Conservation (phyloP, 2,888 invertebrate genomes). For the Rambutsinella grinnellia region DNA sequence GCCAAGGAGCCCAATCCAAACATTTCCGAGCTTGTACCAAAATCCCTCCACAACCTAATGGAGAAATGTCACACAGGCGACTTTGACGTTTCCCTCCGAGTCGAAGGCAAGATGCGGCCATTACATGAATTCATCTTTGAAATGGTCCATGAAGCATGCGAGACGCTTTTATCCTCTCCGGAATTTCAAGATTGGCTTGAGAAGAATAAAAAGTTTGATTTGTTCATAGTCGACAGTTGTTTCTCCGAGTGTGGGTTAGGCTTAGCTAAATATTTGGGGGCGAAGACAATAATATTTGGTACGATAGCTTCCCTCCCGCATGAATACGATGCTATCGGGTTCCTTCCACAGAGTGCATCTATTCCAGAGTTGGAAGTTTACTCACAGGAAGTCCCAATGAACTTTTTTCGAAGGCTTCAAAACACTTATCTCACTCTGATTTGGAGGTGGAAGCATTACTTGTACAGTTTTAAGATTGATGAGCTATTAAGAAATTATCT, state of each 20-base stretch:
- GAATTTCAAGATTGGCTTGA: slow-evolving; percentile 12
- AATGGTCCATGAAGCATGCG: background rate
- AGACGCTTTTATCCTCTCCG: slow-evolving; percentile 1
- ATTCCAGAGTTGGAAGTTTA: too few relatives aligned
- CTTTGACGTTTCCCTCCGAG: slow-evolving; percentile 12
- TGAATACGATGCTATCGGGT: slow-evolving; percentile 7
- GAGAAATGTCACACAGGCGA: background rate
- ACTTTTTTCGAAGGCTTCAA: slow-evolving; percentile 13
- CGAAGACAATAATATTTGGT: slow-evolving; percentile 23
- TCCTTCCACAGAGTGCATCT: too few relatives aligned
- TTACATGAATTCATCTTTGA: background rate
- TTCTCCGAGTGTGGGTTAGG: slow-evolving; percentile 50
- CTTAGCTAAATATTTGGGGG: slow-evolving; percentile 44
- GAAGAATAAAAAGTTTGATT: slow-evolving; percentile 28
- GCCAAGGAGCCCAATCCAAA: slow-evolving; percentile 8
- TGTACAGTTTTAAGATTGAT: background rate
- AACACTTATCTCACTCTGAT: slow-evolving; percentile 9
- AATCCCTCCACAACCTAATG: background rate
- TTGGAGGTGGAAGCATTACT: too few relatives aligned
- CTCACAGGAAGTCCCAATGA: slow-evolving; percentile 13
- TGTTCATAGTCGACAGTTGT: slow-evolving; percentile 53
- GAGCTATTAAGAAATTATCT: background rate
- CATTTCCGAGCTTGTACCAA: slow-evolving; percentile 26
- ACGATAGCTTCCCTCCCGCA: background rate
- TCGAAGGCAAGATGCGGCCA: background rate